Conservation (phyloP, 1,140 invertebrate genomes). For the Drosophila ercepeae region DNA sequence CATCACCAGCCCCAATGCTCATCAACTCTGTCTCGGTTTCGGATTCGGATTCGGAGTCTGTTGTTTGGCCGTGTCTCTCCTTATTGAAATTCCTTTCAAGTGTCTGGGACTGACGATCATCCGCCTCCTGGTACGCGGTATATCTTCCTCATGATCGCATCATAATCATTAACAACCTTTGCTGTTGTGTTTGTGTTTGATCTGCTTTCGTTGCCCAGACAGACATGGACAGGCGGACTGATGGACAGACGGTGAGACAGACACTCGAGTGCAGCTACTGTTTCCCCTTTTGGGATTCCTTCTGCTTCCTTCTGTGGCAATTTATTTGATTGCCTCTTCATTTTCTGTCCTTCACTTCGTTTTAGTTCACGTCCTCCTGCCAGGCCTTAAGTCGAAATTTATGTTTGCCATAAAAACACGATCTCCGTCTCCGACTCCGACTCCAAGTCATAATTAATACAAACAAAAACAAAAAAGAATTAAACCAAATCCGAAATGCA, state of each 20-base stretch:
- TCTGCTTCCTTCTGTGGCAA: slow-evolving; percentile 47
- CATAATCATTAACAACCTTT: slow-evolving; percentile 50
- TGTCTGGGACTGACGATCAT: slow-evolving; percentile 39
- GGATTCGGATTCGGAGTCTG: slow-evolving; percentile 33
- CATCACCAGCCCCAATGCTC: slow-evolving; percentile 27
- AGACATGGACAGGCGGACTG: background rate
- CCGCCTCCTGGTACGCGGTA: slow-evolving; percentile 21
- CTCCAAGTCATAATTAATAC: slow-evolving; percentile 72
- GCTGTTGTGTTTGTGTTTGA: slow-evolving; percentile 39
- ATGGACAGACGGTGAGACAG: slow-evolving; percentile 1
- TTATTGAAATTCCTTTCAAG: slow-evolving; percentile 75
- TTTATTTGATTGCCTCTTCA: slow-evolving; percentile 80
- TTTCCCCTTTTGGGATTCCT: slow-evolving; percentile 44
- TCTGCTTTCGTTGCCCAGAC: slow-evolving; percentile 18
- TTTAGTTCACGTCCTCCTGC: slow-evolving; percentile 15
- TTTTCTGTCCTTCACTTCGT: slow-evolving; percentile 19
- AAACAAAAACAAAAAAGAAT: slow-evolving; percentile 32
- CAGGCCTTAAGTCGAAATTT: slow-evolving; percentile 74
- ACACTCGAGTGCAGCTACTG: slow-evolving; percentile 54
- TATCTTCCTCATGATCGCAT: slow-evolving; percentile 20
- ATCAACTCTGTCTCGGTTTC: slow-evolving; percentile 7
- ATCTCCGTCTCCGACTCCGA: slow-evolving; percentile 36
- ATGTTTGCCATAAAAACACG: slow-evolving; percentile 76
- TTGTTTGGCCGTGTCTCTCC: slow-evolving; percentile 25
- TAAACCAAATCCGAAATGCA: slow-evolving; percentile 26